Conservation (phyloP, 2,888 invertebrate genomes). For the Ochropacha duplaris region DNA sequence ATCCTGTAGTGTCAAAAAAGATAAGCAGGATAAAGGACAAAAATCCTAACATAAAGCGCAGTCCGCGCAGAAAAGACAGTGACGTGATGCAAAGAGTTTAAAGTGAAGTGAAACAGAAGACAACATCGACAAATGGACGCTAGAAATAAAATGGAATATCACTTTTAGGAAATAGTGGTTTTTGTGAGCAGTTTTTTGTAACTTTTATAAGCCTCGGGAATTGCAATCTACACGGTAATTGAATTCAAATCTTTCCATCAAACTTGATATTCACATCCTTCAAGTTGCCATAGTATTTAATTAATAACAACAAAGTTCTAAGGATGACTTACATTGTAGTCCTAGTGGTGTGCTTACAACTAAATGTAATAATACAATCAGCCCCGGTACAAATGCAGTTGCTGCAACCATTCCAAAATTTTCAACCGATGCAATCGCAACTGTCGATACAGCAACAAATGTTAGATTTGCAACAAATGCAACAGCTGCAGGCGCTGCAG, state of each 20-base stretch:
- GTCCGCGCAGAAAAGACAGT: neutral
- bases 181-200: no score
- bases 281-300: no score
- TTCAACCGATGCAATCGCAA: slow-evolving; percentile 19
- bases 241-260: no score
- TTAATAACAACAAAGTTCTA: neutral
- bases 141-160: neutral
- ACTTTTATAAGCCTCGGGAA: no score
- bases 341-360: slow-evolving; percentile 35
- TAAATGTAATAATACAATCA: slow-evolving; percentile 29
- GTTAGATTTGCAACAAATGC: slow-evolving; percentile 22
- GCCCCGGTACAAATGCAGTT: slow-evolving; percentile 48
- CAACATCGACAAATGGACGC: neutral
- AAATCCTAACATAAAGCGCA: neutral
- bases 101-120: neutral
- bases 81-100: neutral
- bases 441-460: slow-evolving; percentile 26
- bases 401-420: slow-evolving; percentile 26
- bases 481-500: slow-evolving; percentile 38
- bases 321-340: slow-evolving; percentile 28
- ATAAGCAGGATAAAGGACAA: neutral
- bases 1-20: slow-evolving; percentile 9
- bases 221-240: neutral
- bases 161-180: no score
- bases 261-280: no score